These are phyloP conservation scores for Altica lythri DNA, from an alignment of 2,888 invertebrate species.

Conservation along the genomic window DNA sequence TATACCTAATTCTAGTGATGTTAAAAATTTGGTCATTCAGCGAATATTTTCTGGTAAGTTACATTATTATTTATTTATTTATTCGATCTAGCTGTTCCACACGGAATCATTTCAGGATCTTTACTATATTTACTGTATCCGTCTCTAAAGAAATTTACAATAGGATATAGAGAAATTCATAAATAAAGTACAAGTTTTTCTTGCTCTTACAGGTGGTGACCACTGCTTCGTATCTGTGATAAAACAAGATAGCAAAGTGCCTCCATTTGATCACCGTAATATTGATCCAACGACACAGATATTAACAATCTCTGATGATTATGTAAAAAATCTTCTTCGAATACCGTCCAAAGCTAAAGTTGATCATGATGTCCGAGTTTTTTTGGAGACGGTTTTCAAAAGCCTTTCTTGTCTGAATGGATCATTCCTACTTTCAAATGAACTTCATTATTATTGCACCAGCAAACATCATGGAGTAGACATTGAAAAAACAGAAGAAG, in stretches of 20 bases:
- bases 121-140: not conserved
- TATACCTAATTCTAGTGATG: conserved; percentile 45
- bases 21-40: conserved; percentile 52
- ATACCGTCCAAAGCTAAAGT: conserved; percentile 68
- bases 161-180: not conserved
- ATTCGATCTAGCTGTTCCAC: not conserved
- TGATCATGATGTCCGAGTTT: conserved; percentile 70
- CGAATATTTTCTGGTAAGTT: conserved; percentile 58
- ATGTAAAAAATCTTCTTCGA: conserved; percentile 59
- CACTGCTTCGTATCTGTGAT: conserved; percentile 79
- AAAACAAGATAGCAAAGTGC: conserved; percentile 53
- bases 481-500: conserved; percentile 66
- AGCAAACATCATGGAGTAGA: conserved; percentile 83
- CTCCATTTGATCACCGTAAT: conserved; percentile 69
- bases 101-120: too few relatives aligned
- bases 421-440: conserved; percentile 75
- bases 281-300: conserved; percentile 68
- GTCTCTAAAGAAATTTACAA: not conserved
- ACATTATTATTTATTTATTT: not conserved
- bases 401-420: conserved; percentile 86
- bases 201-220: conserved; percentile 73
- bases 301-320: conserved; percentile 41
- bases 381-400: conserved; percentile 83
- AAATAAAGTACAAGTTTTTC: too few relatives aligned
- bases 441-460: conserved; percentile 78